Conservation (phyloP, 2,797 vertebrate genomes). For the Decapterus maruadsi region DNA sequence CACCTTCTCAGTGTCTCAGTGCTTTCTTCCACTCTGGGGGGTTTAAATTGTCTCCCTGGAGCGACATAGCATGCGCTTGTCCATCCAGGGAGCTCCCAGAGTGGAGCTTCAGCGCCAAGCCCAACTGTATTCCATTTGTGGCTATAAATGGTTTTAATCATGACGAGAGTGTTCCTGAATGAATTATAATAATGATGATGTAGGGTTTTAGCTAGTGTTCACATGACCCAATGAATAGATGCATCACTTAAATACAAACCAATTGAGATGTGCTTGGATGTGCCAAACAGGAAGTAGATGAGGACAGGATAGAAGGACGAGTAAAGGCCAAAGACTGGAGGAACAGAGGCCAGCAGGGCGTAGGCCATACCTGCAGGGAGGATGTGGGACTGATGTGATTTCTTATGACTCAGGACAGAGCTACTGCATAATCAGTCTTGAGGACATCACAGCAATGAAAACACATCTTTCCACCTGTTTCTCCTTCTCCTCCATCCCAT, state of each 20-base stretch:
- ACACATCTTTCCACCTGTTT: background rate
- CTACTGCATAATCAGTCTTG: background rate
- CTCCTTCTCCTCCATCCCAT: no score
- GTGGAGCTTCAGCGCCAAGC: no score
- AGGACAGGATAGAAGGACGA: slow-evolving; percentile 93
- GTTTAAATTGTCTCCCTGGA: no score
- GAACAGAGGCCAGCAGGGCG: slow-evolving; percentile 89
- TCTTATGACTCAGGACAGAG: background rate
- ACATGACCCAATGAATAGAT: background rate
- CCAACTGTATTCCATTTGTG: no score
- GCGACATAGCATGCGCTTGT: no score
- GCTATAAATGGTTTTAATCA: no score
- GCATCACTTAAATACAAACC: slow-evolving; percentile 67
- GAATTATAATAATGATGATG: no score
- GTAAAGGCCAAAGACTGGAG: slow-evolving; percentile 91
- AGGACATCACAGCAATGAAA: background rate
- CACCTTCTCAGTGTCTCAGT: no score
- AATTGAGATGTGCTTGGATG: slow-evolving; percentile 91
- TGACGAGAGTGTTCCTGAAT: no score
- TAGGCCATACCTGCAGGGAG: slow-evolving; percentile 85
- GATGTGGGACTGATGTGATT: background rate
- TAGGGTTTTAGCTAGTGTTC: no score
- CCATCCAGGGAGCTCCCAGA: no score
- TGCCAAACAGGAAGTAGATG: slow-evolving; percentile 93
- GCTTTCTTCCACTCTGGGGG: no score